These are phyloP conservation scores for Agriotes lineatus DNA, from an alignment of 2,888 invertebrate genomes.

Conservation along the genomic window DNA sequence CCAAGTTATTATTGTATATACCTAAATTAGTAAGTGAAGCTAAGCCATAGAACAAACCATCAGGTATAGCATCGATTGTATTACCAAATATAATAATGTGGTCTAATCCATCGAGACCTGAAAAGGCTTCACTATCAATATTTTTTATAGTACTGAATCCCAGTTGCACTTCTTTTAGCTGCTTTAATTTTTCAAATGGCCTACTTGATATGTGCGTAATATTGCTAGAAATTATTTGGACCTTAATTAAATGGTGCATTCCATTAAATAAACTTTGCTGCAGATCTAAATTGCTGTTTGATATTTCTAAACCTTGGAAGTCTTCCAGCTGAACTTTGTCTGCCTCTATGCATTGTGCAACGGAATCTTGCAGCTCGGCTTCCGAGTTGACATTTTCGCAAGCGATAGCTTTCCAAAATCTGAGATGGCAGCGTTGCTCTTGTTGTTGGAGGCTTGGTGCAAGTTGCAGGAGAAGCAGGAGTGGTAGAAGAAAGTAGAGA, in stretches of 20 bases:
- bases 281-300: slow-evolving; percentile 7
- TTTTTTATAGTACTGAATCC: slow-evolving; percentile 2
- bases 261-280: slow-evolving; percentile 9
- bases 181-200: neutral
- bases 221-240: slow-evolving; percentile 3
- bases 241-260: neutral
- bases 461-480: too few relatives aligned
- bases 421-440: neutral
- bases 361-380: neutral
- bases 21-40: neutral
- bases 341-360: neutral
- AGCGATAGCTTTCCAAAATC: slow-evolving; percentile 11
- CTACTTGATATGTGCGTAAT: neutral
- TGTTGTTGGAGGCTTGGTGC: too few relatives aligned
- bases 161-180: neutral
- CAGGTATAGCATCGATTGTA: neutral
- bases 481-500: too few relatives aligned
- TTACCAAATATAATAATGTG: slow-evolving; percentile 24
- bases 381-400: slow-evolving; percentile 1
- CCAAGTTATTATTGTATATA: slow-evolving; percentile 7
- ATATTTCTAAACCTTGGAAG: slow-evolving; percentile 13
- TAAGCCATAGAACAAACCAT: slow-evolving; percentile 15
- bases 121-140: slow-evolving; percentile 23
- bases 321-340: slow-evolving; percentile 2
- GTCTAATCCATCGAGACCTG: neutral